Percentiles rank a stretch among this genome's conserved stretches.
phyloP scores from a whole-genome alignment of 2,888 invertebrate genomes.

The Pyrrhia umbra region DNA sequence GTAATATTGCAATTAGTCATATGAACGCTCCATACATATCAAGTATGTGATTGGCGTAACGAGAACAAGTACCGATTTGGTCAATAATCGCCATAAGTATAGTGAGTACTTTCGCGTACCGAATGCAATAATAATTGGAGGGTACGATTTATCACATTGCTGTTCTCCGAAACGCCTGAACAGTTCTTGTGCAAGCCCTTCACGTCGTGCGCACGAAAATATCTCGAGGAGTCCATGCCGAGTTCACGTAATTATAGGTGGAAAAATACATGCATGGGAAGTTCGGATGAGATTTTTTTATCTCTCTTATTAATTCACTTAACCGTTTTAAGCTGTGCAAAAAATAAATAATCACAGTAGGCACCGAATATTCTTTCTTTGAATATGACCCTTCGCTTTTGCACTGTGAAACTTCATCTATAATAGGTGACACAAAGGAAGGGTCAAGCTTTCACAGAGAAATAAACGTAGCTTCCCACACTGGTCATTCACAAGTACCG shows the following conservation, averaged over 20 bases:
- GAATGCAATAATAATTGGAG: conserved; percentile 89
- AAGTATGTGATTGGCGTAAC: conserved; percentile 85
- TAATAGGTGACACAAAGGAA: conserved; percentile 74
- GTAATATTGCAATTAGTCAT: conserved; percentile 26
- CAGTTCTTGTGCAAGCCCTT: conserved; percentile 88
- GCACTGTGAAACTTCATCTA: conserved; percentile 76
- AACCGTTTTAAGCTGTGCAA: conserved; percentile 81
- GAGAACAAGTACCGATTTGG: conserved; percentile 87
- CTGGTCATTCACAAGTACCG: conserved; percentile 86
- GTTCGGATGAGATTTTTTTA: conserved; percentile 76
- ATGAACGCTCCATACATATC: conserved; percentile 40
- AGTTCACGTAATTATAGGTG: conserved; percentile 87
- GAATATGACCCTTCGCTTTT: conserved; percentile 76
- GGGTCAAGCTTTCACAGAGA: conserved; percentile 83
- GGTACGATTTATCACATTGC: conserved; percentile 89
- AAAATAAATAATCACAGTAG: conserved; percentile 78
- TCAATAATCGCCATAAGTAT: conserved; percentile 88
- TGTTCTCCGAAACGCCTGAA: conserved; percentile 88
- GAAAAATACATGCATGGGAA: conserved; percentile 88
- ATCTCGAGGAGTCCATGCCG: conserved; percentile 84
- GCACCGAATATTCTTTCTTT: conserved; percentile 73
- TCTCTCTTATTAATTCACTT: conserved; percentile 78
- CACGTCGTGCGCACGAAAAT: conserved; percentile 88
- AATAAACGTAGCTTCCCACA: conserved; percentile 84
- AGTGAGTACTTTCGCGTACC: conserved; percentile 86